Conservation (phyloP, 2,888 invertebrate species). For the Cryptocephalus moraei region DNA sequence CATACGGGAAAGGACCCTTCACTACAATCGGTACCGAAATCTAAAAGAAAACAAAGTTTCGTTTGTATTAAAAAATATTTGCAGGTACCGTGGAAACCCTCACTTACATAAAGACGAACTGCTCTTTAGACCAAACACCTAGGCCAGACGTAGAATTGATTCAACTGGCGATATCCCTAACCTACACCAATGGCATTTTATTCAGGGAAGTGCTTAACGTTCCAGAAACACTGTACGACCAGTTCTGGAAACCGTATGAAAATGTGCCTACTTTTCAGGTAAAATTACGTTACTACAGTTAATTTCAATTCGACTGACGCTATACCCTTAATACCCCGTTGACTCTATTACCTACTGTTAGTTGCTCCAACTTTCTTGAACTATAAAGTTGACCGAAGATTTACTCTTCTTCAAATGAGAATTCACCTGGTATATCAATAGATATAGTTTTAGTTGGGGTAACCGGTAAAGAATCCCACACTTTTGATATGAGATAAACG, state of each 20-base stretch:
- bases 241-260: slow-evolving; percentile 46
- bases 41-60: not conserved
- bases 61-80: not conserved
- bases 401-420: too few species aligned
- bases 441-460: too few species aligned
- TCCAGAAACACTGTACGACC: slow-evolving; percentile 43
- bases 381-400: too few species aligned
- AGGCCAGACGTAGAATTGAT: slow-evolving; percentile 61
- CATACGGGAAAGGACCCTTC: slow-evolving; percentile 3
- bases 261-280: slow-evolving; percentile 23
- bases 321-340: too few species aligned
- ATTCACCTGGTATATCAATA: too few species aligned
- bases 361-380: too few species aligned
- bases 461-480: too few species aligned
- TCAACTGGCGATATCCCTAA: slow-evolving; percentile 44
- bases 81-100: slow-evolving; percentile 49
- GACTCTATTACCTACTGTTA: too few species aligned
- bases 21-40: slow-evolving; percentile 4
- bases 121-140: slow-evolving; percentile 39
- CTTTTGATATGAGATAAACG: too few species aligned
- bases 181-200: slow-evolving; percentile 23
- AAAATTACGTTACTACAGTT: not conserved
- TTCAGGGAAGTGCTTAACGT: slow-evolving; percentile 41
- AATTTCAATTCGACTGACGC: too few species aligned
- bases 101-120: slow-evolving; percentile 48